Evolutionary conservation across 2,113 vertebrate genomes (phyloP), one percentile per base, ranked within the genome.

Genomic region (Pandion haliaetus): DNA sequence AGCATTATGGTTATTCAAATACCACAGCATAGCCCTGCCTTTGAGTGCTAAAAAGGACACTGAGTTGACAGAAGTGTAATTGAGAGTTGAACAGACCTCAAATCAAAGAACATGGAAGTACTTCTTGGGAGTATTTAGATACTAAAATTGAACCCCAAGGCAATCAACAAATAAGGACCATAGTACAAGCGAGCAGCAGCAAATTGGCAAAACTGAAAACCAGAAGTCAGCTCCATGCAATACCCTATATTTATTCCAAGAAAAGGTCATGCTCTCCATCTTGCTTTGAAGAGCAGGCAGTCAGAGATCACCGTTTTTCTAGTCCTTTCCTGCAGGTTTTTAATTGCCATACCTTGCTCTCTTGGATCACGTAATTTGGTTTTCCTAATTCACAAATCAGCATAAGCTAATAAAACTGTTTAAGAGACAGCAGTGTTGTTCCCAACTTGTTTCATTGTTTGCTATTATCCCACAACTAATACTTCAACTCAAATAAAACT

Each of bases 401-500:
- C 70, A 38, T 50, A 78, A 87, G 55, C 23, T 82, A 92, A 96
- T 96, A 96, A 93, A 94, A 92, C 82, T 78, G 36, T 92, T 94
- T 74, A 95, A 95, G 78, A 87, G 79, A 92, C 0, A 0, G 82
- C 57, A 96, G 67, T 8, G 9, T 10, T 88, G 78, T 66, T 84
- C 55, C 88, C 74, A 77, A 54, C 91, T 86, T 82, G 74, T 95
- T 88, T 88, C 50, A 3, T 73, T 87, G 36, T 88, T 97, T 7
- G 1, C 82, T 92, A 83, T 78, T 86, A 93, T 87, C 70, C 71
- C 76, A 67, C 78, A 96, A 55, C 88, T 95, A 96, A 97, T 95
- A 90, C 95, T 97, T 83, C 90, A 84, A 86, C 88, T 80, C 82
- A 88, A 82, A 90, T 93, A 96, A 97, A 96, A 91, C 67, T 18